Evolutionary conservation across 2,888 invertebrate species (phyloP), one percentile per base, ranked within the genome.

Genomic region (Pterobdella sp.): DNA sequence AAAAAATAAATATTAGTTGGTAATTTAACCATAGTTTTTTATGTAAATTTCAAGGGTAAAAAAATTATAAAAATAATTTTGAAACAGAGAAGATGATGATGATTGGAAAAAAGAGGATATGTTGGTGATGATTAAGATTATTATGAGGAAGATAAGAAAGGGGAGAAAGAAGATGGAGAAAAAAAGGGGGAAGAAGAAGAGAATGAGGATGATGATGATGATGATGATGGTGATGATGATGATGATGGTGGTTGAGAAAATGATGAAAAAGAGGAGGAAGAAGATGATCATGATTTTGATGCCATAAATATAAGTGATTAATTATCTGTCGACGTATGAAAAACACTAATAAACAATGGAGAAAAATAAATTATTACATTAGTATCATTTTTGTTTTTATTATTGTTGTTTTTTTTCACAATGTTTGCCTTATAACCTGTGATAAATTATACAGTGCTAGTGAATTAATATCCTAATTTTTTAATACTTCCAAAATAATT

Each of bases 91-190:
- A 18, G 42, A 18, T 42, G 42, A 42, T 14, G 42, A 42, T 14
- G 42, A 18, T 42, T 7, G 42, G 18, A 42, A 42, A 18, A 42
- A 42, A 42, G 63, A 63, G n/a, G 63, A 26, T 14, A 31, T 7
- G 7, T 14, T 63, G 63, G 31, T 14, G 63, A 63, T 14, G 63
- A 7, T 14, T 7, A 63, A 63, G 63, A 63, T 4, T 7, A 63
- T 26, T 7, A 63, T 14, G n/a, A n/a, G 31, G 31, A 63, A 31
- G n/a, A 63, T 26, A 63, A 63, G n/a, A 63, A 63, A 31, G n/a
- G n/a, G 63, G n/a, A 63, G n/a, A 63, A 63, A 63, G n/a, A 63
- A 63, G 63, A 63, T 14, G 4, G n/a, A 63, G 63, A 63, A 63
- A 26, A 67, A 10, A 42, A 14, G 34, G 29, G 7, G 35, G 67